Base-by-base conservation (phyloP, 1,140 invertebrate genomes). In the Atta colombica region DNA sequence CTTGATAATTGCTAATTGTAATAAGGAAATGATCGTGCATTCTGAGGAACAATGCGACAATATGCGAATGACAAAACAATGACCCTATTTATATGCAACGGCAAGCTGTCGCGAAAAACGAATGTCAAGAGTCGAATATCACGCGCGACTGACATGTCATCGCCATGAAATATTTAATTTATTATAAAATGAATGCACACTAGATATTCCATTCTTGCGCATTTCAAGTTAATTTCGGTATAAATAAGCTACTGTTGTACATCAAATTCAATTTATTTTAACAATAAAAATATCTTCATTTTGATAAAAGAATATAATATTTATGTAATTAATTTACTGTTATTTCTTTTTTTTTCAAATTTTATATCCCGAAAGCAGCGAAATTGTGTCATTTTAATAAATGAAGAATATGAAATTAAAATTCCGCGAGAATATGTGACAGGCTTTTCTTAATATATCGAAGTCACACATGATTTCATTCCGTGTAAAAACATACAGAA, bases 381-480 rank as follows among this genome's bases (percentile, higher is more conserved):
- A 51, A 69, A 69, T 69, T 69, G 10, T 39, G 65, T 69, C 25
- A 49, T 69, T 69, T 69, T 69, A 69, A 69, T 14, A 25, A 69
- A 49, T 16, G n/a, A 51, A 51, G 39, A 69, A 51, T 51, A 69
- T 69, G 0, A 68, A 51, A 69, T 51, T 16, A 49, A 69, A 69
- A 69, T 49, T 1, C 3, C 18, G 21, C n/a, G 21, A n/a, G 2
- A 69, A 25, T 16, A 5, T 51, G 6, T 6, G 21, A 66, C 21
- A 4, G 1, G 0, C 25, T n/a, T 69, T 69, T 69, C n/a, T 25
- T 25, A 69, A 51, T 51, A 51, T 49, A 69, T 68, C 16, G 25
- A 69, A 69, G 25, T 69, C 66, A 25, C 39, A 16, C n/a, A n/a
- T 31, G 5, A 68, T 69, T 21, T 49, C n/a, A 39, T 21, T 68